Evolutionary conservation across 2,113 vertebrate genomes (phyloP).

Genomic region (Naja naja): DNA sequence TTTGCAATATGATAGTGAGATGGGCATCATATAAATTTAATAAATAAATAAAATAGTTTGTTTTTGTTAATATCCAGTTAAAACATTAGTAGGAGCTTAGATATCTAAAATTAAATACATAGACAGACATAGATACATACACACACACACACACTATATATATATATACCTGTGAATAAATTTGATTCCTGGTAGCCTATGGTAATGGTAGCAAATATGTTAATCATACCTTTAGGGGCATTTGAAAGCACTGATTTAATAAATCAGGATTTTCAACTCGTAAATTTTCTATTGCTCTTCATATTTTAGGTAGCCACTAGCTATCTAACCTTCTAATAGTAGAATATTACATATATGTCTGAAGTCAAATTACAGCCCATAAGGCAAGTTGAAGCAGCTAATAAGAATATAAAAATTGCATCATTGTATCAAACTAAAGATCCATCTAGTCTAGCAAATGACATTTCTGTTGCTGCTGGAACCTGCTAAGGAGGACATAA

Average conservation of each 20-base stretch:
- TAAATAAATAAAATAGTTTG: background rate
- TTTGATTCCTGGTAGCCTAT: background rate
- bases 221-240: conserved; percentile 1
- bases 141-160: background rate
- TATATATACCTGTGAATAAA: background rate
- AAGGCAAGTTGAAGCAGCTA: conserved; percentile 17
- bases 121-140: background rate
- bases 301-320: background rate
- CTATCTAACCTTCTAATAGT: conserved; percentile 16
- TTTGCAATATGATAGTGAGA: background rate
- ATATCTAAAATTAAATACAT: background rate
- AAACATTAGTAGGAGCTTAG: background rate
- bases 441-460: conserved; percentile 1
- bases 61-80: background rate
- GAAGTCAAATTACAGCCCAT: conserved; percentile 6
- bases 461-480: background rate
- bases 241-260: conserved; percentile 20
- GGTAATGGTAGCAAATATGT: background rate
- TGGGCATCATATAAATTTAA: background rate
- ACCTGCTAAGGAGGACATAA: background rate
- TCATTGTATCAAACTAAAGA: conserved; percentile 19
- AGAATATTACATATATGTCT: conserved; percentile 8
- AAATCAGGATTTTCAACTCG: conserved; percentile 24
- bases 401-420: conserved; percentile 24
- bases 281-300: conserved; percentile 14